Conservation (phyloP, 35 echinoderm and acorn worm species). For the Chiridota heheva region DNA sequence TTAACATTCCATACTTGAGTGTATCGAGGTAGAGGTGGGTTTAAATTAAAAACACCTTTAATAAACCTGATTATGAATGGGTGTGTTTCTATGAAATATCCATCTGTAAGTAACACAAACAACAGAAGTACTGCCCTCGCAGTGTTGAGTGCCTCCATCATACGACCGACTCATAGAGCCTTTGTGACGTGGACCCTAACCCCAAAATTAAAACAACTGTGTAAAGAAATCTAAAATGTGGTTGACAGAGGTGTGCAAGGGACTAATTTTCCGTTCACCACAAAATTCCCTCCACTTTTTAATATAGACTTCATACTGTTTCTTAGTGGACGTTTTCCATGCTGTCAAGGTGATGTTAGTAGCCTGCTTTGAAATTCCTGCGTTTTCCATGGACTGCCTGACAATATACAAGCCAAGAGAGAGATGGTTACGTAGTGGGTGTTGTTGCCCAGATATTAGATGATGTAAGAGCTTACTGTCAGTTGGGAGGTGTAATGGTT, state of each 20-base stretch:
- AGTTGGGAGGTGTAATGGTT: too few relatives aligned
- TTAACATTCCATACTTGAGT: conserved; percentile 59
- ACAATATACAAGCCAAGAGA: conserved; percentile 45
- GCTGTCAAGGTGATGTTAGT: conserved; percentile 40
- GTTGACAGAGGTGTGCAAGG: too few relatives aligned
- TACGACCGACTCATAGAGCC: too few relatives aligned
- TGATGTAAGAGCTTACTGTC: too few relatives aligned
- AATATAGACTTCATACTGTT: conserved; percentile 39
- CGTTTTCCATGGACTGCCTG: conserved; percentile 16
- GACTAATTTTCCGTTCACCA: conserved; percentile 14
- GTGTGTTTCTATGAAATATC: conserved; percentile 27
- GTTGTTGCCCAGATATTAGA: too few relatives aligned
- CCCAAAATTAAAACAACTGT: too few relatives aligned
- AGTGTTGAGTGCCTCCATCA: conserved; percentile 47
- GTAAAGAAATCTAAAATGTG: too few relatives aligned
- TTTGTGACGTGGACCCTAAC: too few relatives aligned
- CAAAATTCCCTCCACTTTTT: conserved; percentile 48
- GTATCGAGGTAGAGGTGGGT: conserved; percentile 45
- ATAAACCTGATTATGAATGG: conserved; percentile 40
- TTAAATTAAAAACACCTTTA: conserved; percentile 47
- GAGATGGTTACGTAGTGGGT: not conserved
- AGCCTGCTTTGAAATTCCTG: conserved; percentile 34
- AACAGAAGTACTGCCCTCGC: conserved; percentile 33
- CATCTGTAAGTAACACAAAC: conserved; percentile 5
- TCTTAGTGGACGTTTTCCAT: conserved; percentile 10